Evolutionary conservation across 2,113 vertebrate species (phyloP).

Genomic region (Myanophis thanlyinensis): DNA sequence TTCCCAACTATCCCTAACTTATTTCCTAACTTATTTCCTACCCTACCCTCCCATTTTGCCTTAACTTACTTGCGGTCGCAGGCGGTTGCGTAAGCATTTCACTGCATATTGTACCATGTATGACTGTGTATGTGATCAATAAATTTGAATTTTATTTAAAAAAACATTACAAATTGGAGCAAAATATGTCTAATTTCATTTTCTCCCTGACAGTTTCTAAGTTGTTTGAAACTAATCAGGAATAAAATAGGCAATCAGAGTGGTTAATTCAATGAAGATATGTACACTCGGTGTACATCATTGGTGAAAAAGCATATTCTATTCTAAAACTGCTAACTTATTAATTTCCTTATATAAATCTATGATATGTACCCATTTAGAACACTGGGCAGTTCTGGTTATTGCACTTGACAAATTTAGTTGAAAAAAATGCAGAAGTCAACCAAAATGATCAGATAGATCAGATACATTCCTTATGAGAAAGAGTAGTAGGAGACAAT

Average conservation of each 20-base stretch:
- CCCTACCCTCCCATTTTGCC: too few species aligned
- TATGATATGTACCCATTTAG: not conserved
- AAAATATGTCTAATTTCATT: not conserved
- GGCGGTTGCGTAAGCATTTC: too few species aligned
- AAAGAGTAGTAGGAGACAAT: not conserved
- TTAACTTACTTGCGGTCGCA: too few species aligned
- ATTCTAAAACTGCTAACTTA: not conserved
- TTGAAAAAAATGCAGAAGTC: not conserved
- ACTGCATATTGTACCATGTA: too few species aligned
- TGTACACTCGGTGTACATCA: not conserved
- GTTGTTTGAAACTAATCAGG: not conserved
- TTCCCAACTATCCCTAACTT: too few species aligned
- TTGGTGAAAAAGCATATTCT: not conserved
- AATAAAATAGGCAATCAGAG: not conserved
- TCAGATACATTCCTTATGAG: not conserved
- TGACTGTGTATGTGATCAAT: too few species aligned
- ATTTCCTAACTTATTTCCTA: too few species aligned
- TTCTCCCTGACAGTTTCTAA: not conserved
- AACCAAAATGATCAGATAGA: not conserved
- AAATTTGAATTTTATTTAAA: too few species aligned
- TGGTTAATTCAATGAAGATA: not conserved
- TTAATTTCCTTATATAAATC: not conserved
- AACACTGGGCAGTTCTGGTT: not conserved
- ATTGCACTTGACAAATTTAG: not conserved
- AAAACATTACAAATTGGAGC: not conserved